Base-by-base conservation (phyloP, 2,113 vertebrate genomes). In the Alectura lathami region DNA sequence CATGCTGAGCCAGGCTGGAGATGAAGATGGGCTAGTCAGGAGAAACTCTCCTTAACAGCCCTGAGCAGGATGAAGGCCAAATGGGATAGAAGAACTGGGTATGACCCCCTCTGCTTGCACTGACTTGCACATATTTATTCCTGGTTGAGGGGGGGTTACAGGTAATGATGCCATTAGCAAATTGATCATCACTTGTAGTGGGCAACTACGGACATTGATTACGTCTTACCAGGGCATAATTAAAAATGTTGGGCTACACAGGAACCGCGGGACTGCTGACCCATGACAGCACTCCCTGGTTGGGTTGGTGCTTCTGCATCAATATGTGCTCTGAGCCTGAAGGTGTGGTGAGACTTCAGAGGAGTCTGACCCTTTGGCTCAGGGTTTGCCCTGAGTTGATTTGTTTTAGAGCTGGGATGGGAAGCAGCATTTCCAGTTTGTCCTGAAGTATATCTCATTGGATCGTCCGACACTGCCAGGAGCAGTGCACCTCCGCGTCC, bases 261-360 rank as follows among this genome's bases (percentile, higher is more conserved):
- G 78, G n/a, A 30, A 47, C 9, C 36, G n/a, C 67, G 36, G 48
- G 57, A 22, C 42, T 34, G 54, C 60, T 43, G 9, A 63, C 18
- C 38, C 30, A 30, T 36, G 26, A 2, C 3, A 59, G 26, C 6
- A 30, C 24, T 60, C 30, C 48, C 11, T 56, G 57, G 64, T 27
- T 30, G 14, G 30, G 50, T 3, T 47, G 51, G 27, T 1, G 3
- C n/a, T n/a, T n/a, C n/a, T n/a, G n/a, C n/a, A n/a, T n/a, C n/a
- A n/a, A 40, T 48, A 32, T 17, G 32, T 27, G 34, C 16, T 32
- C n/a, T 60, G 38, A 63, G 26, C 6, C 36, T 24, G 60, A 73
- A 74, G 22, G 3, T 23, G 17, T 74, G 6, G 0, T 40, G 36
- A 50, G n/a, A 57, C 30, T 73, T 62, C 7, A 24, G 56, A 76